Evolutionary conservation across 2,888 invertebrate species (phyloP).

Genomic region (Tanytarsus gracilentus): DNA sequence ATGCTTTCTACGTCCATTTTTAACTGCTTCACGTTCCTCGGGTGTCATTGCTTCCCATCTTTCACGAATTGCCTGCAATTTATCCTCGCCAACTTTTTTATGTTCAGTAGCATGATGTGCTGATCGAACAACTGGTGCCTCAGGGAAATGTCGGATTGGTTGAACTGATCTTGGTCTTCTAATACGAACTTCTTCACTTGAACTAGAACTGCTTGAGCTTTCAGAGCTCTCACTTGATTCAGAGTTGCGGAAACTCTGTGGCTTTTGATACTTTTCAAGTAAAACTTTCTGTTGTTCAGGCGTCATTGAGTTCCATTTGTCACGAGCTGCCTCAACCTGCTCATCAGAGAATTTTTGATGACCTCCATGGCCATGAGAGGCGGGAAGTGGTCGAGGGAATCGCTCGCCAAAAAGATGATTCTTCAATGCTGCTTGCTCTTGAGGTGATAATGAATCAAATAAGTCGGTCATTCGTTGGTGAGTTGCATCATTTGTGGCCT

Average conservation of each 20-base stretch:
- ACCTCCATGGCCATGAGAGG: neutral
- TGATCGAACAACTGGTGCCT: neutral
- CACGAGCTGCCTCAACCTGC: neutral
- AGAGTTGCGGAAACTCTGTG: too few species aligned
- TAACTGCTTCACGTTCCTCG: slow-evolving; percentile 4
- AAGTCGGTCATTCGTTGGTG: neutral
- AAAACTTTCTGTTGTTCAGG: slow-evolving; percentile 8
- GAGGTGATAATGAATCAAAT: neutral
- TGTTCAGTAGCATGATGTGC: neutral
- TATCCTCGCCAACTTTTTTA: neutral
- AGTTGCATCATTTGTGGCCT: neutral
- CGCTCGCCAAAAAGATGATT: neutral
- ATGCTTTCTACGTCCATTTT: neutral
- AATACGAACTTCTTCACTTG: slow-evolving; percentile 9
- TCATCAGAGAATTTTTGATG: neutral
- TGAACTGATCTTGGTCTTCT: neutral
- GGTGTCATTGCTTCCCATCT: slow-evolving; percentile 15
- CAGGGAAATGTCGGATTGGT: too few species aligned
- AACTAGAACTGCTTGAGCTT: too few species aligned
- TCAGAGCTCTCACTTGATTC: too few species aligned
- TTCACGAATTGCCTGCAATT: neutral
- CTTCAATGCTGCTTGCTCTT: neutral
- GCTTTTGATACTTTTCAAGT: too few species aligned
- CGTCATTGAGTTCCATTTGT: neutral
- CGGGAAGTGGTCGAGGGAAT: neutral